Percentiles rank a stretch among this genome's conserved stretches.
Conservation (phyloP, 2,113 vertebrate genomes). For the Tautogolabrus adspersus region DNA sequence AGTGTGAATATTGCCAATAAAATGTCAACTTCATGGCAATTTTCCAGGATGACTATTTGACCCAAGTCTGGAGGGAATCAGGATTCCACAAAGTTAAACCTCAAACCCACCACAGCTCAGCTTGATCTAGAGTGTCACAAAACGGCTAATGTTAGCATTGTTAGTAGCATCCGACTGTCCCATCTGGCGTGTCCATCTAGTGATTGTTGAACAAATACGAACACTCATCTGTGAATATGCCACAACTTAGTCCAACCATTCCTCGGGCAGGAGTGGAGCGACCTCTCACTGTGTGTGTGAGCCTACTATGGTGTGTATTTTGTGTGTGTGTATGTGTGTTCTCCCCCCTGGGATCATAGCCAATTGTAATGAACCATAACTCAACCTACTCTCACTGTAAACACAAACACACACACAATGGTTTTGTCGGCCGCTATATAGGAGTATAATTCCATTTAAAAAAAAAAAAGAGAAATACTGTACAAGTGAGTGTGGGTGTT, state of each 20-base stretch:
- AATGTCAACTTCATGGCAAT: background rate
- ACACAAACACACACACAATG: slow-evolving; percentile 50
- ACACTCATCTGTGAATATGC: slow-evolving; percentile 76
- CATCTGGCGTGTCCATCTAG: slow-evolving; percentile 56
- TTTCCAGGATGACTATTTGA: background rate
- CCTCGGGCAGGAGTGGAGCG: slow-evolving; percentile 60
- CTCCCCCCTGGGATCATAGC: slow-evolving; percentile 59
- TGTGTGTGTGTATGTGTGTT: slow-evolving; percentile 20
- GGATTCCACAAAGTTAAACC: background rate
- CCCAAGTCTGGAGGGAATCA: slow-evolving; percentile 18
- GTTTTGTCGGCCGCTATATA: slow-evolving; percentile 51
- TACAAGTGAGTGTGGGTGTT: slow-evolving; percentile 60
- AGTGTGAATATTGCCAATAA: background rate
- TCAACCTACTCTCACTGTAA: slow-evolving; percentile 64
- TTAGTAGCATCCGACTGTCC: slow-evolving; percentile 16
- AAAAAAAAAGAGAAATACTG: slow-evolving; percentile 31
- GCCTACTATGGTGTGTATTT: slow-evolving; percentile 19
- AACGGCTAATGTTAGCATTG: background rate
- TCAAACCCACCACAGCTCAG: background rate
- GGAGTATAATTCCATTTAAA: slow-evolving; percentile 43
- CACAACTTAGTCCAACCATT: slow-evolving; percentile 63
- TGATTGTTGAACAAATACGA: slow-evolving; percentile 32
- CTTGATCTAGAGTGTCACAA: background rate
- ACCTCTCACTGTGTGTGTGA: slow-evolving; percentile 76
- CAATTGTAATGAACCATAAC: slow-evolving; percentile 78